Base-by-base conservation (phyloP, 2,113 vertebrate genomes). In the Hippopotamus amphibius region DNA sequence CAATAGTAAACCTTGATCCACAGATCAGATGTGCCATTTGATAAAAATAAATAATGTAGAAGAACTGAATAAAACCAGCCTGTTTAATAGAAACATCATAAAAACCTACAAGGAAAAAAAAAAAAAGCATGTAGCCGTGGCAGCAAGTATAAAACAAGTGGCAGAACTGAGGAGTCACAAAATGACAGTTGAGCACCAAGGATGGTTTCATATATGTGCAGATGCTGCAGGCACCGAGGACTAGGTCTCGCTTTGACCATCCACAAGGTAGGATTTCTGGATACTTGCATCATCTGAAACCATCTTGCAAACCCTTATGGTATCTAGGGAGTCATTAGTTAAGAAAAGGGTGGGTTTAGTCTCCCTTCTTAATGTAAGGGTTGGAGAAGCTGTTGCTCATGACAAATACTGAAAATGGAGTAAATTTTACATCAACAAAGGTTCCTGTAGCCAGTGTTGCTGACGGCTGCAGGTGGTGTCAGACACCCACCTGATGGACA, bases 31-130 rank as follows among this genome's bases (percentile, higher is more conserved):
- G 46, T 95, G 79, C 43, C 46, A 26, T 80, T 97, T 94, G 71
- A 93, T 92, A 91, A 96, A 92, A 97, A 85, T 86, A 96, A 97
- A 74, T 94, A 94, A 94, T 81, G n/a, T 50, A 82, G 71, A 82
- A 48, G 59, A 93, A 90, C 72, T 86, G 85, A 88, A 6, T 95
- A 87, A 93, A 80, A 71, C 50, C 66, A 88, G 21, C 11, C 41
- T 86, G 10, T 91, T 94, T 71, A 95, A 80, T 82, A 41, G 88
- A 81, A 93, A 19, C 22, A 65, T 50, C 71, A 76, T 91, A 74
- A 88, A 97, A 97, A 53, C 50, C 57, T 94, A 6, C 21, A 37
- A 76, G 41, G 50, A 11, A 24, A n/a, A 37, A n/a, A 66, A 66
- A 46, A 37, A 71, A 43, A 50, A 83, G 14, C 26, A 21, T 43